Evolutionary conservation across 2,888 invertebrate species (phyloP), one percentile per base, ranked within the genome.

Genomic region (Nowickia ferox): DNA sequence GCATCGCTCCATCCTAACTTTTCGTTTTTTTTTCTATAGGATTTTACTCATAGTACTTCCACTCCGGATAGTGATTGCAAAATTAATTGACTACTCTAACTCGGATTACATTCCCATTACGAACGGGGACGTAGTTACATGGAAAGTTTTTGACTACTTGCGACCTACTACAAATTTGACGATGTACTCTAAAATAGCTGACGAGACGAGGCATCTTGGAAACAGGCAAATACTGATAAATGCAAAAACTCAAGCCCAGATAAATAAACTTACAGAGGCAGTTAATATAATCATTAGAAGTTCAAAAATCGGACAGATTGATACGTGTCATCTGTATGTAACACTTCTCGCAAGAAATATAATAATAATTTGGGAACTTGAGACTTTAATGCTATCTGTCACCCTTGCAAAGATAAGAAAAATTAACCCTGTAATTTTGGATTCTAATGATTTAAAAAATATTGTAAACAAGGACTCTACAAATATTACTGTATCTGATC

Each of bases 401-500:
- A 84, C 84, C 51, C 68, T 86, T 57, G 79, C 83, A 69, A 83
- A 87, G 30, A 75, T 84, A 42, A 61, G 66, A 4, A 22, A 83
- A 68, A 66, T 80, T 48, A 84, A 86, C 51, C 79, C 80, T 11
- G 17, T 59, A 40, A 77, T 86, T 48, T 19, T 86, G n/a, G 87
- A 86, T 53, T 48, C 61, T 15, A 22, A 63, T 44, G 76, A 83
- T 59, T 22, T 63, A 42, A 48, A 63, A 9, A 53, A 51, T 42
- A 71, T 71, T 51, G 11, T 65, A 48, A 40, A 66, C 19, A 13
- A 61, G 63, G 57, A 22, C 51, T 84, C 65, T 61, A 83, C 63
- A 63, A 77, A 80, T 77, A 44, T 84, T 19, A 76, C 65, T 40
- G 48, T 87, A 65, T 57, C 69, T 30, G 83, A 87, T 10, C 17